These are phyloP conservation scores for Plectus sambesii DNA, from an alignment of 1,140 invertebrate genomes.

Conservation along the genomic window DNA sequence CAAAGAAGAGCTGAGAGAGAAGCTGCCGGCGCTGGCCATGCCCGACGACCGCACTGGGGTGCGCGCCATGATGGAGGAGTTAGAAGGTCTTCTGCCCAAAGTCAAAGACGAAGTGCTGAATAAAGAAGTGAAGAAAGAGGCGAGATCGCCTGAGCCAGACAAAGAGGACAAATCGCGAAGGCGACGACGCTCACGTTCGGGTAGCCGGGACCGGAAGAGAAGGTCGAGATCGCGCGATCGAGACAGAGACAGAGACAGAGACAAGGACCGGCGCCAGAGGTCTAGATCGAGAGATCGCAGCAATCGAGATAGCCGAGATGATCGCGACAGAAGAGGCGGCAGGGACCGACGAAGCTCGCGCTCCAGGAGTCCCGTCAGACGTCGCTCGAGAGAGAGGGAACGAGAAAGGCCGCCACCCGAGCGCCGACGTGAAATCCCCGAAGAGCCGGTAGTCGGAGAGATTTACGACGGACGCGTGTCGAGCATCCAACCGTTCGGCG, in stretches of 20 bases:
- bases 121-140: slow-evolving; percentile 11
- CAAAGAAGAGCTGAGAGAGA: slow-evolving; percentile 56
- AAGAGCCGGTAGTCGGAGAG: slow-evolving; percentile 52
- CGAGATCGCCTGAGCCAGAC: slow-evolving; percentile 4
- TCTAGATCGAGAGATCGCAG: no score
- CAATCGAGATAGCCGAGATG: slow-evolving; percentile 10
- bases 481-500: slow-evolving; percentile 90
- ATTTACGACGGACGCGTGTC: slow-evolving; percentile 88
- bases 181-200: slow-evolving; percentile 22
- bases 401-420: slow-evolving; percentile 23
- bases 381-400: slow-evolving; percentile 30
- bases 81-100: slow-evolving; percentile 69
- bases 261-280: no score
- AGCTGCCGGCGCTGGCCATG: slow-evolving; percentile 77
- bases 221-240: slow-evolving; percentile 31
- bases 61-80: slow-evolving; percentile 67
- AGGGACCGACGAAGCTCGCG: slow-evolving; percentile 6
- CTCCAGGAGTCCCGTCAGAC: not conserved
- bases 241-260: slow-evolving; percentile 26
- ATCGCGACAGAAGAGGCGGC: slow-evolving; percentile 28
- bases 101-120: slow-evolving; percentile 22
- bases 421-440: slow-evolving; percentile 33
- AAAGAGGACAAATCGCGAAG: slow-evolving; percentile 8
- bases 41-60: slow-evolving; percentile 59
- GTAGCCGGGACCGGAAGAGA: slow-evolving; percentile 27